Evolutionary conservation across 1,140 invertebrate genomes (phyloP), one percentile per base, ranked within the genome.

Genomic region (Drosophila bipectinata): DNA sequence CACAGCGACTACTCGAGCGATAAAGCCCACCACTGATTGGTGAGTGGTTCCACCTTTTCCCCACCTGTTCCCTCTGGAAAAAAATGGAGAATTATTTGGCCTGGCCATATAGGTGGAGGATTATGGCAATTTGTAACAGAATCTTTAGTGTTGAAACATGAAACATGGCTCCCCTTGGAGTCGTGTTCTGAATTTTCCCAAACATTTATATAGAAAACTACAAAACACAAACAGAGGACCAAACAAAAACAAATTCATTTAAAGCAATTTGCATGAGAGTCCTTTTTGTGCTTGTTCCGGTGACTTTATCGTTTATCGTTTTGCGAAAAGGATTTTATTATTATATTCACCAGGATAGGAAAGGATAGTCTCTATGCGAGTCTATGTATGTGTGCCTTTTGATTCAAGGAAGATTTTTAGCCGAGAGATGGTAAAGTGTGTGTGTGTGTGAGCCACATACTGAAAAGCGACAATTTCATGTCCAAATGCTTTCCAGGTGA

Each of bases 401-500:
- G 83, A 90, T 90, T 79, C 51, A 72, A 90, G 89, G 89, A 82
- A 77, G 69, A 79, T 73, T 79, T 81, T 83, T 66, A 68, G 47
- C 49, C 53, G 39, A 55, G 63, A 69, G 44, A 34, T 53, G 39
- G 44, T 48, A 58, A 30, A 41, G 30, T 37, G 32, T 45, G 21
- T 51, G 30, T 54, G 30, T 64, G 18, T 66, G 56, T 79, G 82
- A 78, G 82, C 41, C 78, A 76, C 56, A 88, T 76, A 68, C 72
- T 79, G 84, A 90, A 90, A 89, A 90, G 81, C 81, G 84, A 91
- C 84, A 91, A 89, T 90, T 91, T 89, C 78, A 91, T 91, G 90
- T 91, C 90, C 90, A 91, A 91, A 91, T 91, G 90, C 79, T 91
- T 91, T 91, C 85, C 90, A 91, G 90, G 90, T 91, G 90, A 91